Evolutionary conservation across 2,113 vertebrate species (phyloP).

Genomic region (Stegostoma tigrinum): DNA sequence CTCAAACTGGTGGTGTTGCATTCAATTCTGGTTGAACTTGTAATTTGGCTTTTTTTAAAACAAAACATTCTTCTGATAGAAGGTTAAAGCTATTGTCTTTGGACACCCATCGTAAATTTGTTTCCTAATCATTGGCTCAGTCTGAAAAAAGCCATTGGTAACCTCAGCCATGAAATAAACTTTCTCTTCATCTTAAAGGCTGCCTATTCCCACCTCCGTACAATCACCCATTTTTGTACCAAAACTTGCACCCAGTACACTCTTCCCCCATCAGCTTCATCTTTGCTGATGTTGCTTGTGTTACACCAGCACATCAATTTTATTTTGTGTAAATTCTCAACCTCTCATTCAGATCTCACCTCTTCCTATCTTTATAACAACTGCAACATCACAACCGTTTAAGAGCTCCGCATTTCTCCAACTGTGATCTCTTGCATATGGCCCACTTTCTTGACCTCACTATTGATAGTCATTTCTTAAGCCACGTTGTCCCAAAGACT

Average conservation of each 20-base stretch:
- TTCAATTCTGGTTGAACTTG: neutral
- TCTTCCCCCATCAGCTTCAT: neutral
- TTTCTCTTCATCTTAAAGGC: neutral
- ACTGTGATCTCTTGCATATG: neutral
- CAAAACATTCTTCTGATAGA: neutral
- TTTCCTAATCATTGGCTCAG: neutral
- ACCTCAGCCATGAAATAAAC: neutral
- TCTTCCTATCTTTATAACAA: too few species aligned
- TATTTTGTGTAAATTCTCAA: neutral
- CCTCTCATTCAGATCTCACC: neutral
- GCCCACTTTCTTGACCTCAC: neutral
- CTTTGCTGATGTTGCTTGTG: neutral
- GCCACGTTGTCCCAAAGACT: neutral
- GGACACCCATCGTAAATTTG: neutral
- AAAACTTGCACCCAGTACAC: neutral
- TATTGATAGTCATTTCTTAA: neutral
- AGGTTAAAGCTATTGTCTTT: neutral
- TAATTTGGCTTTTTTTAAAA: neutral
- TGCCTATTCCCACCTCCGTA: neutral
- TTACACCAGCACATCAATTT: neutral
- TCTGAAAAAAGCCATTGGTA: neutral
- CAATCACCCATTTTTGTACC: neutral
- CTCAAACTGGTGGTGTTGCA: neutral
- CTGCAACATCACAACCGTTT: neutral
- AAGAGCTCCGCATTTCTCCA: neutral